Conservation (phyloP, 2,113 vertebrate species). For the Gambusia affinis region DNA sequence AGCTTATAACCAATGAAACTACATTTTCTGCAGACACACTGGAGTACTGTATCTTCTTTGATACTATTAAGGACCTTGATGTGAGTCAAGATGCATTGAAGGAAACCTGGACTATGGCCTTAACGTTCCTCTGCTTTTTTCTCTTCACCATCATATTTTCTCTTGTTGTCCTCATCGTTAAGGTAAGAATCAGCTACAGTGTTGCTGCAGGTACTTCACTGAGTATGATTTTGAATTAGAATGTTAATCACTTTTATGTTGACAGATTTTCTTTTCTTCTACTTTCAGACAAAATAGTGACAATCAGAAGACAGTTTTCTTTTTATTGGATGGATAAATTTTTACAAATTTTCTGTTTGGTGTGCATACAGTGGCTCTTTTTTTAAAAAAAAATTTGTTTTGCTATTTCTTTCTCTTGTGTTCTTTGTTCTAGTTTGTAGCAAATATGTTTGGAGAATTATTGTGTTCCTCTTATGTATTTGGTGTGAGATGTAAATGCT, state of each 20-base stretch:
- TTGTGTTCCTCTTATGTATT: not conserved
- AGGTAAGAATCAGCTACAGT: constrained; percentile 52
- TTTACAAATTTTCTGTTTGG: not conserved
- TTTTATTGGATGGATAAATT: not conserved
- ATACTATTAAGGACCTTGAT: constrained; percentile 37
- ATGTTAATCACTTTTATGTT: not conserved
- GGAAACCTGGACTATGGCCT: constrained; percentile 67
- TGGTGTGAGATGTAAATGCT: not conserved
- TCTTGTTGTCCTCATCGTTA: constrained; percentile 62
- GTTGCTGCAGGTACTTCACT: not conserved
- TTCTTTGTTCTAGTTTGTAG: not conserved
- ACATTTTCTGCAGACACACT: constrained; percentile 32
- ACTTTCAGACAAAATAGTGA: constrained; percentile 55
- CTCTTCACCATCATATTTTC: constrained; percentile 65
- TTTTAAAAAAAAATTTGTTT: not conserved
- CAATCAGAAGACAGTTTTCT: not conserved
- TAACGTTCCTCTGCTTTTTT: constrained; percentile 67
- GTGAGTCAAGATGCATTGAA: constrained; percentile 37
- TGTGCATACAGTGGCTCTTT: not conserved
- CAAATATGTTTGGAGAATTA: not conserved
- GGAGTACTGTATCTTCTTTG: constrained; percentile 40
- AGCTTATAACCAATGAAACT: not conserved
- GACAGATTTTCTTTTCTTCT: not conserved
- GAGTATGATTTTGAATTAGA: not conserved
- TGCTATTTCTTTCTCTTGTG: not conserved